Base-by-base conservation (phyloP, 64 coral and sea anemone genomes). In the Porites lutea region DNA sequence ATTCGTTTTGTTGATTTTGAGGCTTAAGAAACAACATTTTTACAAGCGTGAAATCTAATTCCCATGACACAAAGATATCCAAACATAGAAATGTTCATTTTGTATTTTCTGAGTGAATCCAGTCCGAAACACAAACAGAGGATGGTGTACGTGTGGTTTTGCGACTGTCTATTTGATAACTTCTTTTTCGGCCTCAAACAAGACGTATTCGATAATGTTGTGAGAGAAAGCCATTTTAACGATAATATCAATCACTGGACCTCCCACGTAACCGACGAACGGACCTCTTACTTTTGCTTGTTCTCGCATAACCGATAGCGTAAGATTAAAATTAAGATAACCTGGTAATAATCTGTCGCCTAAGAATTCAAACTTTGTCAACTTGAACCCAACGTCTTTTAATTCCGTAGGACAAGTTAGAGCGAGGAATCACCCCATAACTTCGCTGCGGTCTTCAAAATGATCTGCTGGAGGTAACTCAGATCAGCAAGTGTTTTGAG, bases 271-370 rank as follows among this genome's bases (percentile, higher is more conserved):
- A 37, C 27, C 27, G 27, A 37, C 27, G 27, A 1, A 37, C 27
- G 27, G 27, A 37, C 27, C 27, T 62, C 91, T 78, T 19, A 92
- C 48, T 75, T 69, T 87, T 8, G 91, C 91, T 37, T 87, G 91
- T 59, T 78, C 47, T 65, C 73, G 81, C 59, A 92, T 92, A 69
- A 92, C 91, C 18, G 82, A 55, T 49, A 84, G 75, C 11, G 71
- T 87, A 52, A 92, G 82, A 69, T 92, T 92, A 21, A 87, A 78
- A 92, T 55, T n/a, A 37, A 0, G 1, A 37, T 37, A 37, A 37
- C 27, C 27, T 37, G 27, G 27, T 37, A 37, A 37, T 37, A 92
- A 82, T 92, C 82, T 77, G 60, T 92, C 90, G 59, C 90, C 90
- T 78, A 92, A 3, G 15, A 66, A n/a, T 37, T 92, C 90, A 75